These are phyloP conservation scores for Trinorchestia longiramus DNA, from an alignment of 1,140 invertebrate species.

Conservation along the genomic window DNA sequence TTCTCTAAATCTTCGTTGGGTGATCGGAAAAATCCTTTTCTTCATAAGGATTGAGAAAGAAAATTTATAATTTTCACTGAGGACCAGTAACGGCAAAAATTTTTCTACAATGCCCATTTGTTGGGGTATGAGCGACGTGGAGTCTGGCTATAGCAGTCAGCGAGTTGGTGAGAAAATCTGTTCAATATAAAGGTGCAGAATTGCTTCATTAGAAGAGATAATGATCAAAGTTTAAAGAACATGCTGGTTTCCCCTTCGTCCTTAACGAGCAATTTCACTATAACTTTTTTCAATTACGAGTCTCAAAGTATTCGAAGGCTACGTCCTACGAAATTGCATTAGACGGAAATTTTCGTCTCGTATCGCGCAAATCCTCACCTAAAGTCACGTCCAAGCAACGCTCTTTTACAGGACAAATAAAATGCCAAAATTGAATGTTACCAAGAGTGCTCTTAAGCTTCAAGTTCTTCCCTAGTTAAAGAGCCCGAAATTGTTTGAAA, in stretches of 20 bases:
- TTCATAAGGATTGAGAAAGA: background rate
- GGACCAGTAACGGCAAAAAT: background rate
- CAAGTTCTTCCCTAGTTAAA: background rate
- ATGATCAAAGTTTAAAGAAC: conserved; percentile 9
- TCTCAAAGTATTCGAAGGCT: background rate
- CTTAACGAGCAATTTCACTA: conserved; percentile 1
- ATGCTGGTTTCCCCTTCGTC: background rate
- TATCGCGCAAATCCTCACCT: background rate
- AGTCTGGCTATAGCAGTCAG: background rate
- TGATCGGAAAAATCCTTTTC: background rate
- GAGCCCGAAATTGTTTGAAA: background rate
- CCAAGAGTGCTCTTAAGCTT: background rate
- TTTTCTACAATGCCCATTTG: background rate
- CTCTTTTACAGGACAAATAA: background rate
- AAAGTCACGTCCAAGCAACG: background rate
- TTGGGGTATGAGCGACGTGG: background rate
- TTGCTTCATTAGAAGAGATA: background rate
- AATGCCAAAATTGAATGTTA: background rate
- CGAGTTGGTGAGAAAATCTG: background rate
- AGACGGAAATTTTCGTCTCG: background rate
- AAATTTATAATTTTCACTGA: background rate
- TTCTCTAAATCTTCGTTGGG: background rate
- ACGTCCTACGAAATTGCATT: background rate
- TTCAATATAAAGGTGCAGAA: background rate
- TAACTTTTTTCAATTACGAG: conserved; percentile 9